Evolutionary conservation across 2,113 vertebrate species (phyloP).

Genomic region (Microtus oregoni): DNA sequence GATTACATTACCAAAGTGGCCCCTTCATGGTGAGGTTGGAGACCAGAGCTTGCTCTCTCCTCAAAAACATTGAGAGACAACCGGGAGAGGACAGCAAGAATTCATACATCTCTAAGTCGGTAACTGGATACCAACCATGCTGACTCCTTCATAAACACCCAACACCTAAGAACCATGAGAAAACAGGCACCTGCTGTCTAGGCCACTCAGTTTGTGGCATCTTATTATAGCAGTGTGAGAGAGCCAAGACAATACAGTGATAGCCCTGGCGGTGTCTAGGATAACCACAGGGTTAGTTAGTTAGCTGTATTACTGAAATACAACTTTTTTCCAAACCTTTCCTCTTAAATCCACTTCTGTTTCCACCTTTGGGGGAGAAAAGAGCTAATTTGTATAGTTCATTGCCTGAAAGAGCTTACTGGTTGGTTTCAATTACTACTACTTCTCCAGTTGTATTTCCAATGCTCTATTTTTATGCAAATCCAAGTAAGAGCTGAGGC

Average conservation of each 20-base stretch:
- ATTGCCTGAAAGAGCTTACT: slow-evolving; percentile 45
- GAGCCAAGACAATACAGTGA: neutral
- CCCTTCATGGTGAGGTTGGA: neutral
- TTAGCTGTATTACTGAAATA: neutral
- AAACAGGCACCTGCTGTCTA: neutral
- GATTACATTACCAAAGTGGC: neutral
- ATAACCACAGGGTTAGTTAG: neutral
- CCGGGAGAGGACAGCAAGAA: neutral
- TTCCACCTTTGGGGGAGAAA: slow-evolving; percentile 27
- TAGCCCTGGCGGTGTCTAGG: neutral
- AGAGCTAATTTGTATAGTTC: slow-evolving; percentile 23
- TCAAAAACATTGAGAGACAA: neutral
- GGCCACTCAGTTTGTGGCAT: neutral
- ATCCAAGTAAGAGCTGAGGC: neutral
- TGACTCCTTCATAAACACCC: neutral
- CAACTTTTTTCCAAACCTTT: neutral
- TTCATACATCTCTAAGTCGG: neutral
- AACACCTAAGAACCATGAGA: neutral
- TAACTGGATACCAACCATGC: neutral
- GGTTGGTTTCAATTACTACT: slow-evolving; percentile 12
- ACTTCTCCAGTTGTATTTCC: slow-evolving; percentile 50
- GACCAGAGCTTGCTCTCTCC: neutral
- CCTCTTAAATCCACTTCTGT: neutral
- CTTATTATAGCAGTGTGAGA: neutral
- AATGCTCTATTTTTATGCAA: slow-evolving; percentile 55